A percentile compares a stretch with the other conserved stretches of the same genome.
phyloP scores from a whole-genome alignment of 2,797 vertebrate species.

The Hybognathus amarus region DNA sequence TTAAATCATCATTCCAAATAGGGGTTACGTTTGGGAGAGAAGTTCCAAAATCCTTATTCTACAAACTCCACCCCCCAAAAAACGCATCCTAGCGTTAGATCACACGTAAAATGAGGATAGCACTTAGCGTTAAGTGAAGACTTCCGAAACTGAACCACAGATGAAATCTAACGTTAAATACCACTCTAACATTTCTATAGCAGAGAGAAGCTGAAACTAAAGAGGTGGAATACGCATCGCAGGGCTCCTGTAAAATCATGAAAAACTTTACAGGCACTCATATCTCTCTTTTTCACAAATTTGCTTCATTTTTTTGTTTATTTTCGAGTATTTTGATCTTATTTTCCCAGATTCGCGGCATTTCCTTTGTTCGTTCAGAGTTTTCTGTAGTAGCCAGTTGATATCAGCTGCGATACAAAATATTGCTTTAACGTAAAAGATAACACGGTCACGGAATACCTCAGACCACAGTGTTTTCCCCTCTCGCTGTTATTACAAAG shows the following conservation, averaged over 20 bases:
- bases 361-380: slow-evolving; percentile 55
- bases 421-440: slow-evolving; percentile 80
- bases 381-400: slow-evolving; percentile 74
- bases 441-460: slow-evolving; percentile 83
- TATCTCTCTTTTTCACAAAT: slow-evolving; percentile 6
- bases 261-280: slow-evolving; percentile 45
- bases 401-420: slow-evolving; percentile 72
- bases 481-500: slow-evolving; percentile 59
- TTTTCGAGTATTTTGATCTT: slow-evolving; percentile 54
- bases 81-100: slow-evolving; percentile 54
- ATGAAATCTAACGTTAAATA: slow-evolving; percentile 29
- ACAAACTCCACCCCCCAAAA: slow-evolving; percentile 33
- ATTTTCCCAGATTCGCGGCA: slow-evolving; percentile 60
- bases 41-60: slow-evolving; percentile 39
- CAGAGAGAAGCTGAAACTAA: slow-evolving; percentile 40
- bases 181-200: slow-evolving; percentile 37
- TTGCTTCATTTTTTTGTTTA: slow-evolving; percentile 49
- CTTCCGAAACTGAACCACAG: slow-evolving; percentile 24
- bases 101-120: slow-evolving; percentile 75
- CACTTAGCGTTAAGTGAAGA: slow-evolving; percentile 69
- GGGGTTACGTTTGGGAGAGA: slow-evolving; percentile 45
- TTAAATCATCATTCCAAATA: slow-evolving; percentile 78
- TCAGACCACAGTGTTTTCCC: slow-evolving; percentile 79
- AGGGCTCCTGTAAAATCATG: slow-evolving; percentile 52
- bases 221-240: slow-evolving; percentile 41